Base-by-base conservation (phyloP, 2,113 vertebrate genomes). In the Seriola quinqueradiata region DNA sequence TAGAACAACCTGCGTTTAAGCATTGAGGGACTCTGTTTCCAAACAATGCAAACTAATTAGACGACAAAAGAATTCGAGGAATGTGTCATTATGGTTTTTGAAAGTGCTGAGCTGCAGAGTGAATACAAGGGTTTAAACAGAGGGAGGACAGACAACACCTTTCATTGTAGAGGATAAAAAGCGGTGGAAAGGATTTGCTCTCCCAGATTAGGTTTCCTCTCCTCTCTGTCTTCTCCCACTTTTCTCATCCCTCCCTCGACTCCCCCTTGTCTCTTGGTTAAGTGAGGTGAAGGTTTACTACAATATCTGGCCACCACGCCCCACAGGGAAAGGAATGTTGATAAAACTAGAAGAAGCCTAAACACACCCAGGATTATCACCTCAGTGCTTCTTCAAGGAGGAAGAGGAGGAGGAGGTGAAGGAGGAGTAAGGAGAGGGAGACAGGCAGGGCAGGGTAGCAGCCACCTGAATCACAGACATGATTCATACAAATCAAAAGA, bases 291-390 rank as follows among this genome's bases (percentile, higher is more conserved):
- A 74, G 84, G 91, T 84, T 90, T 85, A 61, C 11, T 34, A 63
- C 32, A 19, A 60, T 50, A 68, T 57, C 69, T 52, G 72, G 32
- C 68, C 10, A 73, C 79, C 91, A 77, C 84, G 74, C 92, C 92
- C 81, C 17, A 14, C 23, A 57, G 10, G 40, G 23, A 88, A 81
- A 75, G 89, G 90, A 95, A 95, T 94, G 92, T 44, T 76, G 70
- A 90, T 91, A 92, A 86, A 91, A 88, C 6, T 28, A 40, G 69
- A 75, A 83, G 68, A 75, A 80, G 83, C 44, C 46, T 3, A n/a
- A 72, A 89, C 88, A 90, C 89, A 87, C 93, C 84, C 72, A 66
- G 17, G 8, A 86, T 78, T 71, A 75, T 52, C 58, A 79, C 60
- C 42, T 70, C 7, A 19, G 68, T 44, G 16, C 21, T 34, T 87